Evolutionary conservation across 1,140 invertebrate genomes (phyloP).

Genomic region (Brachionus asplanchnoidis): DNA sequence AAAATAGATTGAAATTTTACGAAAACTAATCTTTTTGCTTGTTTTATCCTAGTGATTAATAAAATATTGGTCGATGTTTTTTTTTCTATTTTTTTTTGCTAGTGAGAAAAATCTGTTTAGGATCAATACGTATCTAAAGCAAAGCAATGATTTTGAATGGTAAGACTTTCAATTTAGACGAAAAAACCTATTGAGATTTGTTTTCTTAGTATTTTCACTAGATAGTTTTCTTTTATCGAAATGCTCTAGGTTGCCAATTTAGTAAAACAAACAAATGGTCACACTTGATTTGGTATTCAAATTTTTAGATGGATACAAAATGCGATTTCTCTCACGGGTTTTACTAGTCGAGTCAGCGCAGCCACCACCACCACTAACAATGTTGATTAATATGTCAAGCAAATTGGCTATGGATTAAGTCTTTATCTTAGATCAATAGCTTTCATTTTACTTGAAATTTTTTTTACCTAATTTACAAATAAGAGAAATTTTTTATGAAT

Average conservation of each 20-base stretch:
- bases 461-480: not conserved
- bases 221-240: not conserved
- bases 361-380: not conserved
- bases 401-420: not conserved
- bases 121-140: not conserved
- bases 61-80: not conserved
- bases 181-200: not conserved
- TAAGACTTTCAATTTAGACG: not conserved
- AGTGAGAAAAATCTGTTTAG: constrained; percentile 33
- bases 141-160: not conserved
- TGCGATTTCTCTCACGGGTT: not conserved
- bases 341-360: not conserved
- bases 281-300: constrained; percentile 33
- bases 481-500: not conserved
- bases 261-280: constrained; percentile 16
- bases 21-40: not conserved
- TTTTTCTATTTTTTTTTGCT: not conserved
- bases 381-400: not conserved
- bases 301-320: not conserved
- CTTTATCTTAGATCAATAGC: not conserved
- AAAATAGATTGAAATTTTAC: not conserved
- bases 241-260: not conserved
- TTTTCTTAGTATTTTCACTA: constrained; percentile 5
- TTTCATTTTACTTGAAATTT: not conserved
- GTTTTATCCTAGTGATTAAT: constrained; percentile 31